These are phyloP conservation scores for Cyanistes caeruleus DNA, from an alignment of 2,113 vertebrate genomes.

Conservation along the genomic window DNA sequence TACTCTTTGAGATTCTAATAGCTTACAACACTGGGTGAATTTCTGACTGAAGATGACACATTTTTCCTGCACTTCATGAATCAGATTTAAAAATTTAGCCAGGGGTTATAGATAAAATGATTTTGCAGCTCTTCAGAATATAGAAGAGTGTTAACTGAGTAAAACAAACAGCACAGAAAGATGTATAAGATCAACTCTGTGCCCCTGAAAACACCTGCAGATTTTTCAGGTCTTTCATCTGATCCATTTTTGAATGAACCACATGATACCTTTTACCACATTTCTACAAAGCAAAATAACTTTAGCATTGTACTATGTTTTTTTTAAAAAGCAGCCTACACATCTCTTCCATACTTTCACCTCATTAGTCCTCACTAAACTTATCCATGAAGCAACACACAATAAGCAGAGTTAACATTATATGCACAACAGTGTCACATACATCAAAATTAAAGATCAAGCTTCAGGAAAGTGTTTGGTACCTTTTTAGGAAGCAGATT, in stretches of 20 bases:
- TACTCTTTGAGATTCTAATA: conserved; percentile 7
- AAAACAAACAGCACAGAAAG: background rate
- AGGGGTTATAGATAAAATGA: background rate
- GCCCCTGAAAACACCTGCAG: background rate
- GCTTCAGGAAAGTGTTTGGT: background rate
- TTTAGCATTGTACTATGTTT: background rate
- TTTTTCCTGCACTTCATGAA: background rate
- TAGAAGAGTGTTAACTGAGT: background rate
- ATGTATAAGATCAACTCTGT: background rate
- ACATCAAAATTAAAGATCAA: background rate
- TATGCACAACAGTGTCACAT: background rate
- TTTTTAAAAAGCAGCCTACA: background rate
- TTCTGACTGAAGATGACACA: background rate
- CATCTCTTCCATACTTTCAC: background rate
- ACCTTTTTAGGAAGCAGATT: background rate
- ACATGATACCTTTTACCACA: background rate
- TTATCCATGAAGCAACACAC: background rate
- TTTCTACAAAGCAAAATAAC: conserved; percentile 4
- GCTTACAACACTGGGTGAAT: background rate
- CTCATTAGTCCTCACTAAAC: background rate
- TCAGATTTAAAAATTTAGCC: background rate
- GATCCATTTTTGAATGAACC: background rate
- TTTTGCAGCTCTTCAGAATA: background rate
- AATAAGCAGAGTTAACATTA: background rate
- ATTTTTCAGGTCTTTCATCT: background rate